Evolutionary conservation across 37 sponge, comb jelly and placozoan species (phyloP).

Genomic region (Mnemiopsis leidyi): DNA sequence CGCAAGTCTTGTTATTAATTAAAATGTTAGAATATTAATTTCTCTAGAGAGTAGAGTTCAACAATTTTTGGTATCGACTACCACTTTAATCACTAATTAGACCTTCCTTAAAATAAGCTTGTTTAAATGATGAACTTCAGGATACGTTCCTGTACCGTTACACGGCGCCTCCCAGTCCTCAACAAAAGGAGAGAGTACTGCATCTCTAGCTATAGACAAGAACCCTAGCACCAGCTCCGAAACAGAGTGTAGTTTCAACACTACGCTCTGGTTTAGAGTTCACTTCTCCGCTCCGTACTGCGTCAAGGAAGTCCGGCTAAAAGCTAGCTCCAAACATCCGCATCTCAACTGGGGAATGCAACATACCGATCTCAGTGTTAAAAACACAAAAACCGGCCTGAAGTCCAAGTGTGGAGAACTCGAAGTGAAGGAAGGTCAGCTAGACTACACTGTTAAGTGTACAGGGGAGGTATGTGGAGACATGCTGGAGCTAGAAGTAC

Average conservation of each 20-base stretch:
- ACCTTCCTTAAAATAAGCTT: too few relatives aligned
- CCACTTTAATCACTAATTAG: too few relatives aligned
- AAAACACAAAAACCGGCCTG: background rate
- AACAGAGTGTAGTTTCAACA: background rate
- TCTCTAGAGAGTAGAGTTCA: too few relatives aligned
- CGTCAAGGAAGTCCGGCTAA: background rate
- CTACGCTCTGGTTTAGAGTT: background rate
- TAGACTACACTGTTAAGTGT: background rate
- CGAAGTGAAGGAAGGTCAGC: background rate
- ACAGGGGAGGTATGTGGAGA: background rate
- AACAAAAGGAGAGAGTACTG: background rate
- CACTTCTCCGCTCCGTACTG: background rate
- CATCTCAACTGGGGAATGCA: background rate
- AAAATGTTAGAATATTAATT: too few relatives aligned
- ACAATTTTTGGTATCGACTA: too few relatives aligned
- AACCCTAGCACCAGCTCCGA: background rate
- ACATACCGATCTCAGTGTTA: background rate
- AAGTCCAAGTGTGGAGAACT: background rate
- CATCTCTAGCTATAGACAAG: background rate
- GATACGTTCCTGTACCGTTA: too few relatives aligned
- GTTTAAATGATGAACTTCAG: too few relatives aligned
- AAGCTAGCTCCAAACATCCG: background rate
- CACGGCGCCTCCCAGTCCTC: background rate
- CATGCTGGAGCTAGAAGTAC: background rate
- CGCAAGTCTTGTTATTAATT: too few relatives aligned